Evolutionary conservation across 1,140 invertebrate genomes (phyloP).

Genomic region (Phymastichus coffea): DNA sequence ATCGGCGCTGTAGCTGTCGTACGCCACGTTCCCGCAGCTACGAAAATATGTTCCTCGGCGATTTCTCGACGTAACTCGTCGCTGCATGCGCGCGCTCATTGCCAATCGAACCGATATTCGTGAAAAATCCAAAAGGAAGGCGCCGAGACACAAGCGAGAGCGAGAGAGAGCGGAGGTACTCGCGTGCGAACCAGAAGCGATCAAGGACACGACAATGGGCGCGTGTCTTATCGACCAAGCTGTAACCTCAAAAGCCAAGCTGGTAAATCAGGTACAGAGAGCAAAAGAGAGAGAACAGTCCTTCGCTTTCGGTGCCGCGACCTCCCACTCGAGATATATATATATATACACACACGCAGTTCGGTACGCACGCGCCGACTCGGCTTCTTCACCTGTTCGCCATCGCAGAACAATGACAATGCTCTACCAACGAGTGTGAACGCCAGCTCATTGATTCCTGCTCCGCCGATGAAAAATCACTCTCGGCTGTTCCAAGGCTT

Average conservation of each 20-base stretch:
- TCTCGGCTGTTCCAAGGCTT: too few species aligned
- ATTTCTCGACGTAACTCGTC: background rate
- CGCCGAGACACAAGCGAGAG: background rate
- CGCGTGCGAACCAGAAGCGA: background rate
- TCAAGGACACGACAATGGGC: conserved; percentile 17
- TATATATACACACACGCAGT: conserved; percentile 18
- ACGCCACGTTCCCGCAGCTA: background rate
- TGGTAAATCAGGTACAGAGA: conserved; percentile 40
- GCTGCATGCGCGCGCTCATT: background rate
- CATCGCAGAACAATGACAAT: background rate
- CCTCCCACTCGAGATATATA: conserved; percentile 33
- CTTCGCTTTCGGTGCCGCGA: conserved; percentile 41
- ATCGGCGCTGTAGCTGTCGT: background rate
- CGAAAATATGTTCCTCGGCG: too few species aligned
- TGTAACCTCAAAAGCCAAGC: conserved; percentile 41
- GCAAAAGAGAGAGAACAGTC: background rate
- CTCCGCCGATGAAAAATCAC: background rate
- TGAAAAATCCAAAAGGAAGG: background rate
- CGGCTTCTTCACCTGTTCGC: conserved; percentile 3
- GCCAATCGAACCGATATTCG: background rate
- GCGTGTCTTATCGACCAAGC: conserved; percentile 8
- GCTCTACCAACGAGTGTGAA: background rate
- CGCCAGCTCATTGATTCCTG: background rate
- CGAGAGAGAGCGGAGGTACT: background rate
- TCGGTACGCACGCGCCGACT: conserved; percentile 40